Percentiles rank a stretch among this genome's conserved stretches.
These are phyloP conservation scores for Macroteleia sp. DNA, from an alignment of 2,888 invertebrate genomes.

Conservation along the genomic window DNA sequence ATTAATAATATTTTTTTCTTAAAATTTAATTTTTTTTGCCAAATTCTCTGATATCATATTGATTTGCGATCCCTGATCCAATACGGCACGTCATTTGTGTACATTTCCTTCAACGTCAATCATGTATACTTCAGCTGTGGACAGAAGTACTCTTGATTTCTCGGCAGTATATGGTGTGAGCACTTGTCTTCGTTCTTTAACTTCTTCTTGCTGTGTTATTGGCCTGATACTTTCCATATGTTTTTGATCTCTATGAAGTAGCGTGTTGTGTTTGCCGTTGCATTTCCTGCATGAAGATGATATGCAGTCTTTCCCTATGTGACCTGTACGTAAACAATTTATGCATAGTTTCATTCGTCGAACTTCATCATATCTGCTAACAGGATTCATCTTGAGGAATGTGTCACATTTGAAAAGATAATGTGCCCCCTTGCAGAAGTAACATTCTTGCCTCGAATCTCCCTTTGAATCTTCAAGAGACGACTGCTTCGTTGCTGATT, in stretches of 20 bases:
- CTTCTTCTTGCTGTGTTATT: background rate
- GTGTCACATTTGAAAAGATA: background rate
- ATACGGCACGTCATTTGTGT: constrained; percentile 14
- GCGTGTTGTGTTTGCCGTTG: background rate
- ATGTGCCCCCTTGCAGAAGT: background rate
- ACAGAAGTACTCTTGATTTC: background rate
- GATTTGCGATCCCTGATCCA: constrained; percentile 16
- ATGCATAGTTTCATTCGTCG: constrained; percentile 1
- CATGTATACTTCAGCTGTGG: constrained; percentile 15
- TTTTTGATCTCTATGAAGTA: constrained; percentile 11
- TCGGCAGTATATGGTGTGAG: background rate
- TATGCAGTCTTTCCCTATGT: background rate
- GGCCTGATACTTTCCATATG: background rate
- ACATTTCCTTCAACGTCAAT: constrained; percentile 10
- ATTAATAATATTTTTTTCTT: too few species aligned
- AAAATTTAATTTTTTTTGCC: too few species aligned
- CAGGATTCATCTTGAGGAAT: background rate
- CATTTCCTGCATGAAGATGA: constrained; percentile 6
- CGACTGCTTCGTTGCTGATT: background rate
- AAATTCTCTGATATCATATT: constrained; percentile 15
- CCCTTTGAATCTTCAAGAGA: background rate
- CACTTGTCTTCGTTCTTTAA: background rate
- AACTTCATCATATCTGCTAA: background rate
- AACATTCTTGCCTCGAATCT: background rate
- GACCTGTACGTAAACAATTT: constrained; percentile 9